A percentile compares a stretch with the other conserved stretches of the same genome.
Conservation (phyloP, 2,797 vertebrate genomes). For the Siniperca undulata region DNA sequence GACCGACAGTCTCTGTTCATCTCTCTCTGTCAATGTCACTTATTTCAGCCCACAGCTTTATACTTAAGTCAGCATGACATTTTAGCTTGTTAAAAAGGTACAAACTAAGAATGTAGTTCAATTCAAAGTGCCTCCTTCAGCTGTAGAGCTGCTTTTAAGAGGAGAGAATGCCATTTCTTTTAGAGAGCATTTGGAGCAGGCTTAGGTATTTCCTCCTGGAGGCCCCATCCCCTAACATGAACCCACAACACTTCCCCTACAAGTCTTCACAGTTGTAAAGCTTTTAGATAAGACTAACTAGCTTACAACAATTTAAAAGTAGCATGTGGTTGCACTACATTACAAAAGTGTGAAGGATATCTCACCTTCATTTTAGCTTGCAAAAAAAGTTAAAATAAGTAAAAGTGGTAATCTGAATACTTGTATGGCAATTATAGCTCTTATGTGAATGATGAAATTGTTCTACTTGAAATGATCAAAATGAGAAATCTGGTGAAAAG, state of each 20-base stretch:
- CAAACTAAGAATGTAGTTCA: slow-evolving; percentile 5
- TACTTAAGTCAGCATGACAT: background rate
- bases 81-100: slow-evolving; percentile 22
- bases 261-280: slow-evolving; percentile 16
- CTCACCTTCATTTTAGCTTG: background rate
- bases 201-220: slow-evolving; percentile 69
- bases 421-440: background rate
- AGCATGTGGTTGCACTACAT: background rate
- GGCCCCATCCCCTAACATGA: slow-evolving; percentile 49
- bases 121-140: background rate
- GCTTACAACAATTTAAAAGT: background rate
- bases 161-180: slow-evolving; percentile 21
- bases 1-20: background rate
- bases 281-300: slow-evolving; percentile 10
- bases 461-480: background rate
- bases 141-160: slow-evolving; percentile 25
- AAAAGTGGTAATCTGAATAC: background rate
- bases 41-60: slow-evolving; percentile 6
- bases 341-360: background rate
- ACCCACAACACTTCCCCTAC: slow-evolving; percentile 44
- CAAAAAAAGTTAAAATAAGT: background rate
- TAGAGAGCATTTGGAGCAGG: slow-evolving; percentile 43
- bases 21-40: background rate
- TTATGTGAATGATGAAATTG: background rate
- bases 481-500: slow-evolving; percentile 10